These are phyloP conservation scores for Drosophila persimilis DNA, from an alignment of 1,140 invertebrate species.

Conservation along the genomic window DNA sequence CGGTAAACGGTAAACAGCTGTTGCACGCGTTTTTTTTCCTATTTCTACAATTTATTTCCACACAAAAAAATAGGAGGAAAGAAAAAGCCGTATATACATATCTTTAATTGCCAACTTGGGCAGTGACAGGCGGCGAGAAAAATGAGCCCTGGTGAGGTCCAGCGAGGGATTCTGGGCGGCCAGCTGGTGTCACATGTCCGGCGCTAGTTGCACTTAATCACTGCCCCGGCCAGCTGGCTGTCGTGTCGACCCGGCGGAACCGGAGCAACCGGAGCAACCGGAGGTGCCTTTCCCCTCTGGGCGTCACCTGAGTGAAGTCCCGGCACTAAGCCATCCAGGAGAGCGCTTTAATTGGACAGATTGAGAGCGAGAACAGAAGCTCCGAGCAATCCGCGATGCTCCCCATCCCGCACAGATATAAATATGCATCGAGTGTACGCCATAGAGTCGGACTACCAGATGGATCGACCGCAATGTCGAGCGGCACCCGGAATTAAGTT, in stretches of 20 bases:
- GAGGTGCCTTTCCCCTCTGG: too few species aligned
- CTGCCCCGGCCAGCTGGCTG: conserved; percentile 55
- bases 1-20: conserved; percentile 60
- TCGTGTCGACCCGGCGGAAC: too few species aligned
- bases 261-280: too few species aligned
- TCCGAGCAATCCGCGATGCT: too few species aligned
- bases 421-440: too few species aligned
- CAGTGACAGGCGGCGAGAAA: conserved; percentile 71
- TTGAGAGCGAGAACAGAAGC: too few species aligned
- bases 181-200: conserved; percentile 53
- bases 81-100: conserved; percentile 37
- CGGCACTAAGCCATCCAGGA: too few species aligned
- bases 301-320: too few species aligned
- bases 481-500: conserved; percentile 62
- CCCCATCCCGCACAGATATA: too few species aligned
- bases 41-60: conserved; percentile 70
- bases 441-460: neutral
- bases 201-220: conserved; percentile 68
- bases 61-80: conserved; percentile 34
- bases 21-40: conserved; percentile 64
- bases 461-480: conserved; percentile 52
- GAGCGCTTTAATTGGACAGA: too few species aligned
- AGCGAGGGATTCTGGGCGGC: conserved; percentile 36
- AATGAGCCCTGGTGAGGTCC: conserved; percentile 57
- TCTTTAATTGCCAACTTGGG: conserved; percentile 80